These are phyloP conservation scores for Tipula vernalis DNA, from an alignment of 2,888 invertebrate genomes.

Conservation along the genomic window DNA sequence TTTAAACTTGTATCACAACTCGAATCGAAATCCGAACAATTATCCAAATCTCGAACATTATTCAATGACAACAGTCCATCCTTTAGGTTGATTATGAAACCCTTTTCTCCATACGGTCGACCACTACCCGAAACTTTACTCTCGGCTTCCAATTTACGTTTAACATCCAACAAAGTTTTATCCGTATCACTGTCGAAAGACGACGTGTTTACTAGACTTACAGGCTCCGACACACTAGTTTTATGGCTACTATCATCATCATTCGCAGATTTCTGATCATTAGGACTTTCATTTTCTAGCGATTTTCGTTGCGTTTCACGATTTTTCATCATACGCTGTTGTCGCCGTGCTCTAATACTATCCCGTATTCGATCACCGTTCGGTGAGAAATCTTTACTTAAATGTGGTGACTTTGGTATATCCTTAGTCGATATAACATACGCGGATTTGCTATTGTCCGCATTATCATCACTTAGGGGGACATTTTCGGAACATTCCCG, in stretches of 20 bases:
- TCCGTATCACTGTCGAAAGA: constrained; percentile 13
- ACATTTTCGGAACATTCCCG: neutral
- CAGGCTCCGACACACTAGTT: neutral
- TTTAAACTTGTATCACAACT: constrained; percentile 35
- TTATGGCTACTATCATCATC: neutral
- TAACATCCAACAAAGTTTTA: constrained; percentile 22
- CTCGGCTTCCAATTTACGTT: constrained; percentile 18
- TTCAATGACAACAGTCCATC: constrained; percentile 29
- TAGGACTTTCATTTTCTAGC: neutral
- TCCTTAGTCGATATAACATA: constrained; percentile 19
- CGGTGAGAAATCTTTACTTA: constrained; percentile 35
- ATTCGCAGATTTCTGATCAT: constrained; percentile 9
- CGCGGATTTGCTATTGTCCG: constrained; percentile 12
- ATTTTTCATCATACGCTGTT: constrained; percentile 22
- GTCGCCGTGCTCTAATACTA: constrained; percentile 32
- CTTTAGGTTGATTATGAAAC: constrained; percentile 31
- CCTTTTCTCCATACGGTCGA: constrained; percentile 32
- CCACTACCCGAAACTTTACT: constrained; percentile 19
- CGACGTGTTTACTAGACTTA: neutral
- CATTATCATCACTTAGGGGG: neutral
- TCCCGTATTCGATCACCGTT: constrained; percentile 34
- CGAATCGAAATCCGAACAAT: constrained; percentile 35
- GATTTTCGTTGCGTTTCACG: constrained; percentile 17
- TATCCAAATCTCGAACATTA: constrained; percentile 33
- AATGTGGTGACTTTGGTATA: constrained; percentile 34